phyloP scores from a whole-genome alignment of 2,888 invertebrate species.

The Epicampocera succincta region DNA sequence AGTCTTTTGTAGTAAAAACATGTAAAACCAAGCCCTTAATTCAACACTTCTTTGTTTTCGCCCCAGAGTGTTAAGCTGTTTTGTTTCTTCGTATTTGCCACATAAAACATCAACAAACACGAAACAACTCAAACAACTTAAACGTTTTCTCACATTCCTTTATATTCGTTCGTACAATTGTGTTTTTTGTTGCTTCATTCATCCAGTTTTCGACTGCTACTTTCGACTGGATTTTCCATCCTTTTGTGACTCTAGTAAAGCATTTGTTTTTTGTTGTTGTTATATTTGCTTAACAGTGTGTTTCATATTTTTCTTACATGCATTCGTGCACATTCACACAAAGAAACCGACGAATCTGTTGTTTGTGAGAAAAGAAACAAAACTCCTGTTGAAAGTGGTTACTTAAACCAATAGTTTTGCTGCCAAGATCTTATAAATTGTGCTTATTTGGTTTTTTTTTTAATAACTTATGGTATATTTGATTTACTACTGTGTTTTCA shows the following conservation, averaged over 20 bases:
- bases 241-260: neutral
- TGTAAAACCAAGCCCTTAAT: neutral
- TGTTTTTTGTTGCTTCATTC: conserved; percentile 17
- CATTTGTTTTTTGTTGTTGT: neutral
- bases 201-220: neutral
- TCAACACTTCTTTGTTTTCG: conserved; percentile 36
- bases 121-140: neutral
- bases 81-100: conserved; percentile 6
- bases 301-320: neutral
- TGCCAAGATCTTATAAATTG: conserved; percentile 22
- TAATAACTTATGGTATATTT: conserved; percentile 32
- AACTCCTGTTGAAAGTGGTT: conserved; percentile 17
- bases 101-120: conserved; percentile 8
- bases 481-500: neutral
- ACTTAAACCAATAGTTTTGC: conserved; percentile 14
- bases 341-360: no score
- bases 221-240: conserved; percentile 5
- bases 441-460: conserved; percentile 31
- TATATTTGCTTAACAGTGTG: neutral
- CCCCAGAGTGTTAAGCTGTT: conserved; percentile 60
- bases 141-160: conserved; percentile 5
- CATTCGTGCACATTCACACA: neutral
- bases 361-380: neutral
- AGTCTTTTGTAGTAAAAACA: neutral
- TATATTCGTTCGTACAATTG: neutral